Conservation (phyloP, 2,888 invertebrate genomes). For the Thera obeliscata region DNA sequence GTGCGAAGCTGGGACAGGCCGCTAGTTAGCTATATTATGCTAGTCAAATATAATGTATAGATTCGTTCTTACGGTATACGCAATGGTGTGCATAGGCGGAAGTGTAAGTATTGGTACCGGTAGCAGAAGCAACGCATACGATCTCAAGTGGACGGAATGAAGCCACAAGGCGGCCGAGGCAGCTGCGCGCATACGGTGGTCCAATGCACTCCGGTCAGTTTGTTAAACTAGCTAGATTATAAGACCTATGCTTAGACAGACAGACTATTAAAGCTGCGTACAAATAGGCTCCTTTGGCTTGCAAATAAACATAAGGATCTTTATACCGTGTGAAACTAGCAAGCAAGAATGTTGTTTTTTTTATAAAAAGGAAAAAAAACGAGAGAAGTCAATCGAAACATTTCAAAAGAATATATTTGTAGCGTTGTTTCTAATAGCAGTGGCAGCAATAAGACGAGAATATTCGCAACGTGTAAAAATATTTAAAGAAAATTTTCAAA, state of each 20-base stretch:
- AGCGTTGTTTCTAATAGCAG: too few relatives aligned
- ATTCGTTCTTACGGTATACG: slow-evolving; percentile 25
- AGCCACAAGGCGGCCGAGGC: slow-evolving; percentile 43
- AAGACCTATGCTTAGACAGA: slow-evolving; percentile 21
- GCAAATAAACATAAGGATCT: background rate
- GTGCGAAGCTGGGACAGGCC: too few relatives aligned
- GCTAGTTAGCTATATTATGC: background rate
- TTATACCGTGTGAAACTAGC: too few relatives aligned
- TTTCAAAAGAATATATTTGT: too few relatives aligned
- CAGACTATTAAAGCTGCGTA: slow-evolving; percentile 17
- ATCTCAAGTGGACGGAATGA: slow-evolving; percentile 60
- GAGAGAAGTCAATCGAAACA: too few relatives aligned
- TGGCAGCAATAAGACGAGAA: too few relatives aligned
- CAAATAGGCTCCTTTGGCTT: slow-evolving; percentile 9
- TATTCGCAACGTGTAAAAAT: too few relatives aligned
- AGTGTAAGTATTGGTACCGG: slow-evolving; percentile 48
- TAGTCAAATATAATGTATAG: slow-evolving; percentile 19
- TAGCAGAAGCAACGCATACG: slow-evolving; percentile 45
- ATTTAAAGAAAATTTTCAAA: too few relatives aligned
- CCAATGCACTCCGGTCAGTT: slow-evolving; percentile 23
- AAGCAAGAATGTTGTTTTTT: too few relatives aligned
- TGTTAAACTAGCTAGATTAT: slow-evolving; percentile 22
- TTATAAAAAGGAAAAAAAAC: too few relatives aligned
- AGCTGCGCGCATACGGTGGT: slow-evolving; percentile 47
- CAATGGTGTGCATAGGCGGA: slow-evolving; percentile 44